Evolutionary conservation across 2,113 vertebrate species (phyloP), one percentile per base, ranked within the genome.

Genomic region (Mesocricetus auratus): DNA sequence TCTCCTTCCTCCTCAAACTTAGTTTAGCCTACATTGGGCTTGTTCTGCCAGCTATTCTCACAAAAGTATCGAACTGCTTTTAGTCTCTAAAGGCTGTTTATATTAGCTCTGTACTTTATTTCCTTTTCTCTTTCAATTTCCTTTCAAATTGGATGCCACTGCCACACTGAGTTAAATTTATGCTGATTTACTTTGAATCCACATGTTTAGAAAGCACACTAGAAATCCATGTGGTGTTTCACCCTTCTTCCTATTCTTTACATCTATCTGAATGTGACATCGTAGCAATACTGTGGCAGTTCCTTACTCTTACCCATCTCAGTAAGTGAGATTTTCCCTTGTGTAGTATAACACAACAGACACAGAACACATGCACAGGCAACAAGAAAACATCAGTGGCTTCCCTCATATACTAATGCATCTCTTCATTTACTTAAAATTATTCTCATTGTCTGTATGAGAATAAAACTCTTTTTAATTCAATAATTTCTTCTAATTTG

Each of bases 1-100:
- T 64, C 7, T 31, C 16, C 1, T 31, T 1, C 2, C 24, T 6
- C 24, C n/a, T 9, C 26, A 29, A 0, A 29, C 7, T 17, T 62
- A 42, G 12, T 42, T 62, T 62, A 13, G 7, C 11, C 8, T 7
- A 1, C 78, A n/a, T 3, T 62, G 22, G 19, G 4, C 8, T 62
- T 62, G 8, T 64, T 42, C n/a, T 64, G 45, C 7, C 26, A 62
- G 1, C 58, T 39, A 11, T 12, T 39, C 22, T 16, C 56, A 60
- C 42, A 17, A 39, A 62, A 62, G 29, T 3, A 24, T 39, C 9
- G 4, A 12, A 21, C 19, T 58, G 33, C 19, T 58, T 58, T 79
- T 56, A 3, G 2, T 39, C 21, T 58, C 53, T 53, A 58, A n/a
- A n/a, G 5, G 78, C 33, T 81, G 6, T 24, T 79, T 36, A 56